A percentile compares a stretch with the other conserved stretches of the same genome.
Evolutionary conservation across 2,888 invertebrate genomes (phyloP).

Genomic region (Onchidella celtica): DNA sequence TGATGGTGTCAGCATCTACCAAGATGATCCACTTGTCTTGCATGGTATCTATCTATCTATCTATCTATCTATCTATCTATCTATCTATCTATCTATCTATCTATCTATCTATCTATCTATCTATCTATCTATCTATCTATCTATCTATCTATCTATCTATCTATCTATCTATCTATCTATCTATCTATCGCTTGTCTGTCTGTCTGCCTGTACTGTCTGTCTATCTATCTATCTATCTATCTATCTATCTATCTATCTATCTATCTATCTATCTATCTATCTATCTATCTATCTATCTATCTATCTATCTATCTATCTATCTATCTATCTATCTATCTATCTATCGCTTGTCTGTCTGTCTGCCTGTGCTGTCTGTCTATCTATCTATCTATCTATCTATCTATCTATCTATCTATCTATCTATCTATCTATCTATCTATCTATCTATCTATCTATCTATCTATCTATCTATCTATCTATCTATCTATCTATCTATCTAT

Average conservation of each 20-base stretch:
- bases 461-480: not conserved
- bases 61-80: not conserved
- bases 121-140: no score
- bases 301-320: not conserved
- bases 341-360: not conserved
- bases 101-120: not conserved
- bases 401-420: not conserved
- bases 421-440: not conserved
- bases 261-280: not conserved
- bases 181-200: not conserved
- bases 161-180: not conserved
- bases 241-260: not conserved
- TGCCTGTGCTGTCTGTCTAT: not conserved
- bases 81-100: not conserved
- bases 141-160: no score
- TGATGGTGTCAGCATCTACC: constrained; percentile 7
- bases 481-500: not conserved
- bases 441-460: not conserved
- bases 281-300: not conserved
- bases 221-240: not conserved
- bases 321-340: no score
- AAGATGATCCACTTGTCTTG: not conserved
- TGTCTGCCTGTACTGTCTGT: no score
- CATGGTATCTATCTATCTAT: not conserved
- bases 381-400: no score